These are phyloP conservation scores for Gasterosteus aculeatus DNA, from an alignment of 2,113 vertebrate genomes.

Conservation along the genomic window DNA sequence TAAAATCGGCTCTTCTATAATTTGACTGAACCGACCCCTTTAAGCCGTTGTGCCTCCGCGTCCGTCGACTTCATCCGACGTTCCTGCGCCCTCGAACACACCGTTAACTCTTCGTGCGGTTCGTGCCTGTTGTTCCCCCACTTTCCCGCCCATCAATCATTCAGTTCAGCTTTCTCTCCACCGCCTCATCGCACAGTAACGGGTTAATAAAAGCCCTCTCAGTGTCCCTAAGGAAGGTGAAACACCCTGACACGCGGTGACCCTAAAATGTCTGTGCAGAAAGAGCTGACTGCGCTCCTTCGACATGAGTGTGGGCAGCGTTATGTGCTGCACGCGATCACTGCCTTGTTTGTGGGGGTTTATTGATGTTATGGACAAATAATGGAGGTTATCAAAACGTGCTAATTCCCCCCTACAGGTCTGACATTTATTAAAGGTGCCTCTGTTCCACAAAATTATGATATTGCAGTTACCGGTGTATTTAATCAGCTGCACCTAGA, in stretches of 20 bases:
- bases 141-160: constrained; percentile 16
- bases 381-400: constrained; percentile 11
- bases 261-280: constrained; percentile 21
- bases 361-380: constrained; percentile 6
- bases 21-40: neutral
- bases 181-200: neutral
- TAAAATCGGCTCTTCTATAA: neutral
- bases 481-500: neutral
- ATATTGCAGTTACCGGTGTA: constrained; percentile 9
- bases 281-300: constrained; percentile 14
- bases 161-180: constrained; percentile 8
- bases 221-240: constrained; percentile 19
- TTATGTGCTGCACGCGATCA: neutral
- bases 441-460: neutral
- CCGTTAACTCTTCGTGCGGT: neutral
- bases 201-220: constrained; percentile 29
- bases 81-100: neutral
- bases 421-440: neutral
- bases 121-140: neutral
- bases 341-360: neutral
- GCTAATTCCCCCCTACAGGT: neutral
- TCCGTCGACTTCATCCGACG: neutral
- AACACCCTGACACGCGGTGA: constrained; percentile 24
- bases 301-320: neutral
- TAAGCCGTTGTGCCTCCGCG: neutral